These are phyloP conservation scores for Scelioninae gen. 1 DNA, from an alignment of 2,888 invertebrate species.

Conservation along the genomic window DNA sequence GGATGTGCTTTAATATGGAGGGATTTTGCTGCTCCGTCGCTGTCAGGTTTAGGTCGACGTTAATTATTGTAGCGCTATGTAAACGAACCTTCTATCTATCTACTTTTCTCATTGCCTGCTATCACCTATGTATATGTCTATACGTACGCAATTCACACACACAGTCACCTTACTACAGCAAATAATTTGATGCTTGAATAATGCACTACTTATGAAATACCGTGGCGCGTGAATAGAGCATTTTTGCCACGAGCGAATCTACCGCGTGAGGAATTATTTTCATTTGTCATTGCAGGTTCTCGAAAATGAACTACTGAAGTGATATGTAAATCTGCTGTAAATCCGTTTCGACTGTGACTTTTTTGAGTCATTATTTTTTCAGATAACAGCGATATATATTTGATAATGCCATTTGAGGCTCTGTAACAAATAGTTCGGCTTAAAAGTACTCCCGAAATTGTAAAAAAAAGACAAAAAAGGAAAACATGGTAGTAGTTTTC, in stretches of 20 bases:
- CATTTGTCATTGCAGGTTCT: slow-evolving; percentile 16
- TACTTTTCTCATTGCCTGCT: slow-evolving; percentile 36
- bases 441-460: not conserved
- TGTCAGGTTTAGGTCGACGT: slow-evolving; percentile 13
- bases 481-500: not conserved
- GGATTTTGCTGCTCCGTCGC: slow-evolving; percentile 8
- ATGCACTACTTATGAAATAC: slow-evolving; percentile 33
- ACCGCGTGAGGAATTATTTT: slow-evolving; percentile 24
- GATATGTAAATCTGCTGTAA: not conserved
- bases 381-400: not conserved
- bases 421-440: slow-evolving; percentile 1
- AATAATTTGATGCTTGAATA: slow-evolving; percentile 53
- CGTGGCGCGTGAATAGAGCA: slow-evolving; percentile 16
- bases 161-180: slow-evolving; percentile 7
- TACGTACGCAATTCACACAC: too few species aligned
- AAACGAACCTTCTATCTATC: slow-evolving; percentile 25
- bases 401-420: not conserved
- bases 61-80: slow-evolving; percentile 32
- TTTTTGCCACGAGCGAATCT: slow-evolving; percentile 19
- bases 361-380: not conserved
- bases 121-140: not conserved
- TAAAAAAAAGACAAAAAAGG: not conserved
- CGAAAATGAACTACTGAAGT: slow-evolving; percentile 6
- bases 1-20: slow-evolving; percentile 9
- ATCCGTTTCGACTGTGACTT: not conserved